Base-by-base conservation (phyloP, 1,140 invertebrate species). In the Nixonia krombeini region DNA sequence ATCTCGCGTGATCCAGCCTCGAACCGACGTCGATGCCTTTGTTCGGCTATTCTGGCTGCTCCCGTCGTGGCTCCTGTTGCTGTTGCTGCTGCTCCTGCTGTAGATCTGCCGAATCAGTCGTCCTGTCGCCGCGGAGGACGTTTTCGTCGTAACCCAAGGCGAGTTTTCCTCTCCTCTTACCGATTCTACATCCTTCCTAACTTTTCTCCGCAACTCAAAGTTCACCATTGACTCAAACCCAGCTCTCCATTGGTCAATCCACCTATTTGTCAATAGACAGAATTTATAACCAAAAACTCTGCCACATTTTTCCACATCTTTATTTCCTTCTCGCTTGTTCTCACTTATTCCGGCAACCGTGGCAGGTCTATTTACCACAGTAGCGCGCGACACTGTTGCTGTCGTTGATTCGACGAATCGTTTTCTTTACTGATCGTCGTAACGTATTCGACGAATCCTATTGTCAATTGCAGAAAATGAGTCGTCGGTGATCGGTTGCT, bases 11-110 rank as follows among this genome's bases (percentile, higher is more conserved):
- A 67, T 62, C 21, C 42, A 37, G 17, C 29, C 26, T 15, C 21
- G 42, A 51, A 23, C 29, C 33, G 45, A 50, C 57, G 62, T 74
- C 75, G 75, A 80, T 78, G 78, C 68, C 75, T 74, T 75, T 80
- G 75, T 76, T 67, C 65, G 63, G 49, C 26, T 7, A 25, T 56
- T 56, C 33, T 23, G 17, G 33, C 42, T 25, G 31, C 31, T n/a
- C n/a, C n/a, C n/a, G n/a, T n/a, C n/a, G n/a, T n/a, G n/a, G n/a
- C n/a, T n/a, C n/a, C n/a, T n/a, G n/a, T n/a, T n/a, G n/a, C n/a
- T n/a, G n/a, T n/a, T n/a, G n/a, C n/a, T n/a, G n/a, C n/a, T n/a
- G n/a, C n/a, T 29, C 28, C 28, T 10, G 37, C n/a, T 28, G 29
- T 9, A 8, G 3, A 35, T 15, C 33, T 31, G 17, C 10, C 37